Base-by-base conservation (phyloP, 2,113 vertebrate species). In the Papio anubis region DNA sequence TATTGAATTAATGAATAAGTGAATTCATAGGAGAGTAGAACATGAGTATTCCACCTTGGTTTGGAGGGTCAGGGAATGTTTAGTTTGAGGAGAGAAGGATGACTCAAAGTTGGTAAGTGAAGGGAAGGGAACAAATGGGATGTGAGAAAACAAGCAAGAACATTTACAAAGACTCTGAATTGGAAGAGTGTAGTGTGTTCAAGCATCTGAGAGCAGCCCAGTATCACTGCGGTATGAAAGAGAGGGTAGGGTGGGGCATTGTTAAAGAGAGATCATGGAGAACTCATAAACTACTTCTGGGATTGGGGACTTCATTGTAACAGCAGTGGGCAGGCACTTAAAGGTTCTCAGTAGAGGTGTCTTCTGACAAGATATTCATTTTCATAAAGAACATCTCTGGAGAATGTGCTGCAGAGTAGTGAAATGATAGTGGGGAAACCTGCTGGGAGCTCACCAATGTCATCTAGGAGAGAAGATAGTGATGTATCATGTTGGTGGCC, bases 201-300 rank as follows among this genome's bases (percentile, higher is more conserved):
- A 45, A 38, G 61, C 14, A 6, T 13, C 59, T 1, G 1, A 80
- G 7, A 50, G 66, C 0, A 55, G 18, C 32, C 30, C 18, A 32
- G 43, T 3, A 2, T 70, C 40, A 3, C 32, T 0, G 9, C n/a
- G 20, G 12, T 4, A 2, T 14, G 9, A 30, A 59, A 79, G 4
- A 45, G 25, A 25, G 2, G 12, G 12, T 12, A 12, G 14, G 4
- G 38, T 18, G 13, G 5, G 61, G 8, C 14, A 4, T 4, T 25
- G 23, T 52, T 23, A 21, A 13, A n/a, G 12, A 43, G 27, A 32
- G 11, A 6, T 48, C 3, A 1, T 5, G 11, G 43, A 92, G 50
- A 18, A 40, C 27, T 90, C 79, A 2, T 6, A n/a, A 68, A 84
- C 40, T 35, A 21, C 61, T 38, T 50, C 68, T 40, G 80, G 66